Evolutionary conservation across 2,113 vertebrate genomes (phyloP).

Genomic region (Chaetorhynchus papuensis): DNA sequence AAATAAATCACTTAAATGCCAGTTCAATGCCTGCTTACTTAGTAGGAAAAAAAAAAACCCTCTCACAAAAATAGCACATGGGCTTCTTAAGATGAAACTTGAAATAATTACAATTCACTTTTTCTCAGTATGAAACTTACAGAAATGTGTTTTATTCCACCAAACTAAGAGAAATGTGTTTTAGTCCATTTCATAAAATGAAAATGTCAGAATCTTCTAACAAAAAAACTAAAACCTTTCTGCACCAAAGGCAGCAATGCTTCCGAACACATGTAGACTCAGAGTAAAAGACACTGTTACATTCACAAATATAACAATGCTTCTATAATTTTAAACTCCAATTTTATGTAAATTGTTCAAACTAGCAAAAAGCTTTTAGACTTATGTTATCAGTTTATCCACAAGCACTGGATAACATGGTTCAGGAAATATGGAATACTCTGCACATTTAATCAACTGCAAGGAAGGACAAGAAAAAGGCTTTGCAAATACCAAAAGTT

Average conservation of each 20-base stretch:
- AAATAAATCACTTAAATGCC: neutral
- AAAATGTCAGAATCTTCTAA: neutral
- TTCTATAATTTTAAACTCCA: neutral
- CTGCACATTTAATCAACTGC: neutral
- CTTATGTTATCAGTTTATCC: neutral
- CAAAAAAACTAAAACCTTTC: neutral
- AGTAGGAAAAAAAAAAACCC: neutral
- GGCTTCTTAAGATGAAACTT: neutral
- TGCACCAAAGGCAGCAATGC: neutral
- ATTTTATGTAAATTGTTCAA: neutral
- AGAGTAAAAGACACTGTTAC: neutral
- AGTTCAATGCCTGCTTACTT: neutral
- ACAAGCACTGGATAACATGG: neutral
- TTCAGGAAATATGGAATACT: neutral
- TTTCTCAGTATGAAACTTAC: neutral
- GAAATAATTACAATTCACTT: neutral
- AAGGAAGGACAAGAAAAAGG: neutral
- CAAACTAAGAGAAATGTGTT: neutral
- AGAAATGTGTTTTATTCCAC: neutral
- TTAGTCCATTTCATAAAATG: neutral
- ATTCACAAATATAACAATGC: neutral
- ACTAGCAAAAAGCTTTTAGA: neutral
- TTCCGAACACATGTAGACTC: neutral
- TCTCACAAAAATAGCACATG: neutral
- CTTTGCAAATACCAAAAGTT: neutral